Evolutionary conservation across 2,113 vertebrate genomes (phyloP).

Genomic region (Odontophorus gujanensis): DNA sequence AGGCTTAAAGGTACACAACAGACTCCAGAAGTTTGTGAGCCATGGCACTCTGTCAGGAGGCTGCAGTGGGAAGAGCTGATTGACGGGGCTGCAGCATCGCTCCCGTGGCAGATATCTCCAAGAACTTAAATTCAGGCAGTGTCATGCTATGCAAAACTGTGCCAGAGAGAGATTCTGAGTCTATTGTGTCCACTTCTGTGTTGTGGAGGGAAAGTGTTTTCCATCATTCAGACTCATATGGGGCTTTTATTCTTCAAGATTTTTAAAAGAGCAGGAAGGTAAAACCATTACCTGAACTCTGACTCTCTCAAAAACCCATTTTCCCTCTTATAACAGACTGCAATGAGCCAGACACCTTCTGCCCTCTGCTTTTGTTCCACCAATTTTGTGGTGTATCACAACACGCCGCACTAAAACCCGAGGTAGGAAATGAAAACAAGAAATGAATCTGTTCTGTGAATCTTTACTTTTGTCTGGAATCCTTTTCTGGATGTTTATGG

Average conservation of each 20-base stretch:
- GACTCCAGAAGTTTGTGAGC: not conserved
- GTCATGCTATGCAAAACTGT: not conserved
- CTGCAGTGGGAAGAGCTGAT: not conserved
- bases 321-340: not conserved
- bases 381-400: not conserved
- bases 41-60: not conserved
- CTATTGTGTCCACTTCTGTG: not conserved
- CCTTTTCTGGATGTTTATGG: slow-evolving; percentile 53
- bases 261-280: not conserved
- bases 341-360: not conserved
- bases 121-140: not conserved
- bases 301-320: not conserved
- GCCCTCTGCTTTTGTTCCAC: not conserved
- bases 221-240: not conserved
- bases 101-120: not conserved
- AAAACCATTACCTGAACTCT: not conserved
- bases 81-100: not conserved
- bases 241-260: not conserved
- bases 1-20: not conserved
- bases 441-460: slow-evolving; percentile 16
- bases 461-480: slow-evolving; percentile 32
- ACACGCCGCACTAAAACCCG: not conserved
- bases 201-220: not conserved
- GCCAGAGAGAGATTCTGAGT: not conserved
- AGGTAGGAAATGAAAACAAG: not conserved